Evolutionary conservation across 2,888 invertebrate genomes (phyloP).

Genomic region (Drosophila limbata): DNA sequence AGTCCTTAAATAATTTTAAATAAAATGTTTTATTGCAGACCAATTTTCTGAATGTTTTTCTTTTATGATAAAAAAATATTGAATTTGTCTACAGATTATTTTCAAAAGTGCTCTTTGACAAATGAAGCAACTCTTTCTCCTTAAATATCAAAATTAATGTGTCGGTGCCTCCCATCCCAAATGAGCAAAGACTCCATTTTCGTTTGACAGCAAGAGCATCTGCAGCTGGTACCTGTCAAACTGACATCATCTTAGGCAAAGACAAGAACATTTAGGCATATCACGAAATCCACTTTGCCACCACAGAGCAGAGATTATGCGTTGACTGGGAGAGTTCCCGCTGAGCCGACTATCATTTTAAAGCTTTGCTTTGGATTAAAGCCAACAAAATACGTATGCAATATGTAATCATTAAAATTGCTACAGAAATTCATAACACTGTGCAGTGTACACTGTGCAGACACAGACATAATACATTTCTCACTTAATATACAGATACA

Average conservation of each 20-base stretch:
- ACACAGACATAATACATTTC: slow-evolving; percentile 34
- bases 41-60: too few relatives aligned
- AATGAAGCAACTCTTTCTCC: neutral
- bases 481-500: slow-evolving; percentile 22
- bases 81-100: too few relatives aligned
- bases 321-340: slow-evolving; percentile 1
- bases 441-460: slow-evolving; percentile 4
- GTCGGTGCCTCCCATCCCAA: neutral
- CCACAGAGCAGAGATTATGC: slow-evolving; percentile 26
- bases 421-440: slow-evolving; percentile 63
- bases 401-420: slow-evolving; percentile 58
- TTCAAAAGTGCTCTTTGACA: neutral
- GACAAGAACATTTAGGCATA: slow-evolving; percentile 23
- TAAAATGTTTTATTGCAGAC: too few relatives aligned
- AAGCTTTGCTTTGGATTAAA: slow-evolving; percentile 44
- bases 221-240: slow-evolving; percentile 21
- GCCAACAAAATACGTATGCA: slow-evolving; percentile 50
- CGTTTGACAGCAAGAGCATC: slow-evolving; percentile 15
- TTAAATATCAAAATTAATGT: neutral
- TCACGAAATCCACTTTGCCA: slow-evolving; percentile 57
- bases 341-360: slow-evolving; percentile 46
- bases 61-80: too few relatives aligned
- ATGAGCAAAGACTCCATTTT: neutral
- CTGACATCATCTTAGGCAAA: slow-evolving; percentile 19
- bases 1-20: neutral